phyloP scores from a whole-genome alignment of 2,888 invertebrate species.

The Cephus runcator region DNA sequence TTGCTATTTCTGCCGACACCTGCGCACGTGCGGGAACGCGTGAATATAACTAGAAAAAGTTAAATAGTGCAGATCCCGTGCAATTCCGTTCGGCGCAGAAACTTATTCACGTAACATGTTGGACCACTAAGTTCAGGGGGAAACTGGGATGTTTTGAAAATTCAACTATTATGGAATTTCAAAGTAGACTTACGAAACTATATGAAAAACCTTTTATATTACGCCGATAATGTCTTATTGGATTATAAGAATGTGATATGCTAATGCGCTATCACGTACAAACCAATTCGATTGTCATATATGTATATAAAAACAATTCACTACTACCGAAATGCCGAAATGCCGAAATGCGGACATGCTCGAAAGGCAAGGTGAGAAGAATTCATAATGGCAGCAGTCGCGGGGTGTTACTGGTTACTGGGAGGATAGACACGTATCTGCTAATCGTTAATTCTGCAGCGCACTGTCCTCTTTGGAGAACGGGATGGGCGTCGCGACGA shows the following conservation, averaged over 20 bases:
- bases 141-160: not conserved
- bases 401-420: not conserved
- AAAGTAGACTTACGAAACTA: not conserved
- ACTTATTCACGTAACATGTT: not conserved
- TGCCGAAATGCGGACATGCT: no score
- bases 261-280: not conserved
- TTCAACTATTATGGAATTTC: not conserved
- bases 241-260: not conserved
- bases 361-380: not conserved
- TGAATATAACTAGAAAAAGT: not conserved
- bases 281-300: not conserved
- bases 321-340: no score
- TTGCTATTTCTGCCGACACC: not conserved
- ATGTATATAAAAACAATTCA: not conserved
- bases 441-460: not conserved
- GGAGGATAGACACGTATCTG: not conserved
- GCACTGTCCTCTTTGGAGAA: not conserved
- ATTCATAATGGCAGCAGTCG: not conserved
- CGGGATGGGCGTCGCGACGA: not conserved
- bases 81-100: not conserved
- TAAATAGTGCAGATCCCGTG: not conserved
- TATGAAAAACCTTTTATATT: no score
- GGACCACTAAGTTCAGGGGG: not conserved
- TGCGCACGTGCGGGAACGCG: not conserved
- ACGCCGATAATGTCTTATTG: no score